A percentile compares a stretch with the other conserved stretches of the same genome.
Conservation (phyloP, 64 coral and sea anemone genomes). For the Orbicella faveolata region DNA sequence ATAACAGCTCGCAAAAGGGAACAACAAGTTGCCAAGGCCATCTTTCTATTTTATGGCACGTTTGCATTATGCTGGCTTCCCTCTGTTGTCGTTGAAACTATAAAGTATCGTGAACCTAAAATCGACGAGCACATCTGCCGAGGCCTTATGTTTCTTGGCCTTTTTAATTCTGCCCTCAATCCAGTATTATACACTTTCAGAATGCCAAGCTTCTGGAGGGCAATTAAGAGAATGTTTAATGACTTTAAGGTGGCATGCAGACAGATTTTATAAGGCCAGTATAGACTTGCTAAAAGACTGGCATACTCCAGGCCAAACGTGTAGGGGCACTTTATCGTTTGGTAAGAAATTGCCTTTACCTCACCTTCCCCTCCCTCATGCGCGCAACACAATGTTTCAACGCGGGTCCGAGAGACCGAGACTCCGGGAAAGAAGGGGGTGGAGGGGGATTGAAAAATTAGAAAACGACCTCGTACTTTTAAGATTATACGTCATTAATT, state of each 20-base stretch:
- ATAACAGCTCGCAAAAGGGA: background rate
- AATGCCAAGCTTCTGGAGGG: conserved; percentile 1
- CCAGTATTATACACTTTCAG: conserved; percentile 19
- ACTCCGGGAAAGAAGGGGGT: no score
- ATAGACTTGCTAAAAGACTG: no score
- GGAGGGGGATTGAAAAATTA: no score
- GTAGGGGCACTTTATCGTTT: no score
- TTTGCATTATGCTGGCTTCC: conserved; percentile 2
- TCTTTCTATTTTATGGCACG: conserved; percentile 9
- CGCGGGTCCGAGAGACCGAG: no score
- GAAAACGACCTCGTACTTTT: no score
- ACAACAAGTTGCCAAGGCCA: conserved; percentile 3
- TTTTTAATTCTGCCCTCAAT: background rate
- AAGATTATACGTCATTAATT: no score
- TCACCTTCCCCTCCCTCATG: no score
- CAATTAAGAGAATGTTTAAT: background rate
- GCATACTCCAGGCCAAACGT: no score
- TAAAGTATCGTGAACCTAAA: background rate
- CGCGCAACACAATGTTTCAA: no score
- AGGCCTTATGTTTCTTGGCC: background rate
- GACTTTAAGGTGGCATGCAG: background rate
- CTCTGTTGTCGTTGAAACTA: background rate
- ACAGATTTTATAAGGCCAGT: no score
- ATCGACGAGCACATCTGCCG: background rate
- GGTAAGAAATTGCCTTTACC: no score